These are phyloP conservation scores for Stegastes partitus DNA, from an alignment of 2,113 vertebrate species.

Conservation along the genomic window DNA sequence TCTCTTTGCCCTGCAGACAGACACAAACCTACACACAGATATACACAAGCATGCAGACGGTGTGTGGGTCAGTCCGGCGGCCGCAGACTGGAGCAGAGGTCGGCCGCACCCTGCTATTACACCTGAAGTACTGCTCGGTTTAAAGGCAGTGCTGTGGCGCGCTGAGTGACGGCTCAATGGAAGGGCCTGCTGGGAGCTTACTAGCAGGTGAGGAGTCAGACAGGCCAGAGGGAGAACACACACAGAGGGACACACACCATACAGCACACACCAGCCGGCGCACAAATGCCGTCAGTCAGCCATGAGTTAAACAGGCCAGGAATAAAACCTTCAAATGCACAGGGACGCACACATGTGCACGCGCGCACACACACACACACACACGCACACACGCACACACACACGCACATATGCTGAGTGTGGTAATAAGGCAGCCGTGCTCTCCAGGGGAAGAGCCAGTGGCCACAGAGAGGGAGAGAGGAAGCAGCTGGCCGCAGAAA, in stretches of 20 bases:
- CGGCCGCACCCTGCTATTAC: constrained; percentile 77
- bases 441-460: constrained; percentile 64
- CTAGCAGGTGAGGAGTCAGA: constrained; percentile 70
- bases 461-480: constrained; percentile 63
- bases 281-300: constrained; percentile 53
- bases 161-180: constrained; percentile 70
- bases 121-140: constrained; percentile 61
- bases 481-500: constrained; percentile 79
- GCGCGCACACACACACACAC: constrained; percentile 20
- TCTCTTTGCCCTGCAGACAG: constrained; percentile 37
- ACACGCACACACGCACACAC: constrained; percentile 26
- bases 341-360: constrained; percentile 23
- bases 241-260: constrained; percentile 36
- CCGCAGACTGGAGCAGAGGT: constrained; percentile 65
- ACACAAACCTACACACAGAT: constrained; percentile 28
- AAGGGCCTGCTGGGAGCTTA: constrained; percentile 70
- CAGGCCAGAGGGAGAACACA: constrained; percentile 54
- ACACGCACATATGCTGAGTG: constrained; percentile 47
- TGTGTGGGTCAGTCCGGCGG: constrained; percentile 59
- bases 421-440: constrained; percentile 62
- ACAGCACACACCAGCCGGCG: constrained; percentile 30
- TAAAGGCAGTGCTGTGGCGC: constrained; percentile 55
- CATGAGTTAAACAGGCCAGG: constrained; percentile 58
- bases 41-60: constrained; percentile 20
- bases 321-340: constrained; percentile 47